A percentile compares a stretch with the other conserved stretches of the same genome.
Conservation (phyloP, 2,113 vertebrate species). For the Saccopteryx leptura region DNA sequence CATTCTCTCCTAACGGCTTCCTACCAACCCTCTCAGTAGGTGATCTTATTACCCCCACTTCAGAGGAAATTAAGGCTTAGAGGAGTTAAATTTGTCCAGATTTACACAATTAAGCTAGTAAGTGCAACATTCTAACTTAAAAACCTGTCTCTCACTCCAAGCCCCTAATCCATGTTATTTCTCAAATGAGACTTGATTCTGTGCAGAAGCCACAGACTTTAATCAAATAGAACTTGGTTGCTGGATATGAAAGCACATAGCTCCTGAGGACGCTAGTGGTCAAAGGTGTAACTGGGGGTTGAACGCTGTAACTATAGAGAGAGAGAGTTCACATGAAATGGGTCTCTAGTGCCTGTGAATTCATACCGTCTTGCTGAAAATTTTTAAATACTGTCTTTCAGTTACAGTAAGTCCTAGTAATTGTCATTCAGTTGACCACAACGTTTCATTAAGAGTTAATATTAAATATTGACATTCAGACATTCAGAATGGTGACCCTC, state of each 20-base stretch:
- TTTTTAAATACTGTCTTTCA: not conserved
- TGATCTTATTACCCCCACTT: not conserved
- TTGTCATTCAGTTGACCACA: not conserved
- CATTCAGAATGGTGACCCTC: not conserved
- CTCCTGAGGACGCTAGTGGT: not conserved
- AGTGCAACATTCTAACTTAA: not conserved
- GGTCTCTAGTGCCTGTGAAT: not conserved
- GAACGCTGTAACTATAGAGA: not conserved
- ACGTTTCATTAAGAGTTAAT: not conserved
- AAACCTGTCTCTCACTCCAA: conserved; percentile 3
- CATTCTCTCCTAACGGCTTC: not conserved
- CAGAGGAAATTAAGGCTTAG: not conserved
- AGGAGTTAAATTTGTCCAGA: not conserved
- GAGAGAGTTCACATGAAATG: not conserved
- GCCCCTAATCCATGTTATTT: not conserved
- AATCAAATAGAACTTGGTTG: not conserved
- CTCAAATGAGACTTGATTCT: conserved; percentile 5
- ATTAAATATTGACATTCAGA: not conserved
- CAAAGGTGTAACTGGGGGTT: not conserved
- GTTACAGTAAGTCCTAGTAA: not conserved
- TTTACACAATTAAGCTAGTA: not conserved
- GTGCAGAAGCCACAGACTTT: not conserved
- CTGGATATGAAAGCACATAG: not conserved
- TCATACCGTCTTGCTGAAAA: not conserved
- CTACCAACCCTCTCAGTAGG: not conserved